Evolutionary conservation across 2,113 vertebrate species (phyloP).

Genomic region (Chloebia gouldiae): DNA sequence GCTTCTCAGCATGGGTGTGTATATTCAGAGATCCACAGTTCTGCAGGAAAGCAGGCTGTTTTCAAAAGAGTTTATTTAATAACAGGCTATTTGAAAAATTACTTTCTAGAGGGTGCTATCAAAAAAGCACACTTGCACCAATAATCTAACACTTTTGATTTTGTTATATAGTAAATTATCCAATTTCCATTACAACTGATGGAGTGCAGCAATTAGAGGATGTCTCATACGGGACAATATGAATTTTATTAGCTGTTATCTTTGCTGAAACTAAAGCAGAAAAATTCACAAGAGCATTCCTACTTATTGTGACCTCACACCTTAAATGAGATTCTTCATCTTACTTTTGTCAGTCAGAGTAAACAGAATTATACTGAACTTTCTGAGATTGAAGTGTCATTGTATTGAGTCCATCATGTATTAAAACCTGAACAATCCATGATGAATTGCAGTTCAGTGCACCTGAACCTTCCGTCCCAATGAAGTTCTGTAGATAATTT

Average conservation of each 20-base stretch:
- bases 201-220: slow-evolving; percentile 3
- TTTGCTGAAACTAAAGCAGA: neutral
- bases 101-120: slow-evolving; percentile 2
- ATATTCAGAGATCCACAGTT: neutral
- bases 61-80: slow-evolving; percentile 45
- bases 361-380: neutral
- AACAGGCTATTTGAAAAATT: slow-evolving; percentile 32
- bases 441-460: neutral
- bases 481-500: neutral
- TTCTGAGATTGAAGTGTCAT: neutral
- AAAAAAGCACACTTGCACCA: neutral
- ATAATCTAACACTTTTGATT: neutral
- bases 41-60: neutral
- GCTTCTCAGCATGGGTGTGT: slow-evolving; percentile 1
- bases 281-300: neutral
- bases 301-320: neutral
- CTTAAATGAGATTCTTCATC: neutral
- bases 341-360: neutral
- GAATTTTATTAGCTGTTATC: neutral
- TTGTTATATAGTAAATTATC: neutral
- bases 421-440: neutral
- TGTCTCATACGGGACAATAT: neutral
- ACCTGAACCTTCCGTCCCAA: neutral
- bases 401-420: neutral
- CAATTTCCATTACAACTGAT: neutral